Conservation (phyloP, 2,797 vertebrate genomes). For the Champsocephalus esox region DNA sequence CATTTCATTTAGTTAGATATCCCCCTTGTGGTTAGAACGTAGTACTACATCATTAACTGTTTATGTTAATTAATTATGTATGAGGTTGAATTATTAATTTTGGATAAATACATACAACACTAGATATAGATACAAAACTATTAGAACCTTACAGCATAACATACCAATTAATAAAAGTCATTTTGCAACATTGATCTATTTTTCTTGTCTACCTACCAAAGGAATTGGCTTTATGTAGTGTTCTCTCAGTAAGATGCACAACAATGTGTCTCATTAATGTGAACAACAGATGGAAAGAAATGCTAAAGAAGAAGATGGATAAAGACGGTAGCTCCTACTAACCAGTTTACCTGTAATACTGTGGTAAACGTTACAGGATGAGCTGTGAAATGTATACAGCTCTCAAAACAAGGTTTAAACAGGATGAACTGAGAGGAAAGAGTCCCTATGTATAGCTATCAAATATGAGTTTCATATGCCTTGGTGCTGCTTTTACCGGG, state of each 20-base stretch:
- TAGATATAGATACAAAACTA: neutral
- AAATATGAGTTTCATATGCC: neutral
- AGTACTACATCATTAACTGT: conserved; percentile 40
- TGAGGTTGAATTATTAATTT: neutral
- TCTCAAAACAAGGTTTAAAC: neutral
- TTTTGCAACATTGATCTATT: neutral
- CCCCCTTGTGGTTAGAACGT: conserved; percentile 71
- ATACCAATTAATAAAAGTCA: neutral
- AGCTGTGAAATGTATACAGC: neutral
- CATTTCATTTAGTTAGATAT: conserved; percentile 64
- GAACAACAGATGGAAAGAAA: neutral
- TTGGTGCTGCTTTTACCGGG: neutral
- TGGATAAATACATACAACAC: neutral
- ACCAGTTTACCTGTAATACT: neutral
- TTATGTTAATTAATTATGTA: neutral
- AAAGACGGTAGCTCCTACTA: neutral
- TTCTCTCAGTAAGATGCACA: neutral
- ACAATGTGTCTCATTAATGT: neutral
- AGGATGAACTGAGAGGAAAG: neutral
- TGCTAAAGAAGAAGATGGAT: neutral
- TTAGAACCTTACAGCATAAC: neutral
- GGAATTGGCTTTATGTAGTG: neutral
- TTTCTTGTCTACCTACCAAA: neutral
- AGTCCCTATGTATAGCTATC: neutral
- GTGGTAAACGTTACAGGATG: neutral